Conservation (phyloP, 2,797 vertebrate species). For the Neosalanx taihuensis region DNA sequence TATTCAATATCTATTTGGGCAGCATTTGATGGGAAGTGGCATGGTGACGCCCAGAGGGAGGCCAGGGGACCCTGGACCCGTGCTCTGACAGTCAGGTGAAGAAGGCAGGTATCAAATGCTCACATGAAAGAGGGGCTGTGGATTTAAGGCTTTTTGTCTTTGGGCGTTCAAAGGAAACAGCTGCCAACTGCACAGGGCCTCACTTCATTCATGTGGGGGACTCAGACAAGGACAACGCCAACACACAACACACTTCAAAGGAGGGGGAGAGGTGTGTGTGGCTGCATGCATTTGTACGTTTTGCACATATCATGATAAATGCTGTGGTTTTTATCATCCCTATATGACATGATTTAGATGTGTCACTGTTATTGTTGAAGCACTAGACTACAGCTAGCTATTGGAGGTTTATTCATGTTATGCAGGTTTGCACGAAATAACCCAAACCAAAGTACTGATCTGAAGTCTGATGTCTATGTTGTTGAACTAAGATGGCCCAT, state of each 20-base stretch:
- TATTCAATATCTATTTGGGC: not conserved
- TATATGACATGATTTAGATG: not conserved
- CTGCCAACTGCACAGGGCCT: conserved; percentile 71
- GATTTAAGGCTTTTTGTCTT: conserved; percentile 78
- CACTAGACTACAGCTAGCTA: not conserved
- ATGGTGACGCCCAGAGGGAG: conserved; percentile 23
- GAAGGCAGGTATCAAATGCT: conserved; percentile 72
- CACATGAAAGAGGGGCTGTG: conserved; percentile 74
- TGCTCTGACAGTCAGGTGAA: conserved; percentile 57
- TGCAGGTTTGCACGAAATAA: not conserved
- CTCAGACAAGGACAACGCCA: conserved; percentile 63
- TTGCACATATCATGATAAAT: conserved; percentile 22
- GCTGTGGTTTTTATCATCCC: not conserved
- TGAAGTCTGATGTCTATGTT: not conserved
- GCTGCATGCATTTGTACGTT: not conserved
- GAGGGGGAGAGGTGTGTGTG: conserved; percentile 30
- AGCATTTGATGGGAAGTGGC: not conserved
- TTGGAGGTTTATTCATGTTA: not conserved
- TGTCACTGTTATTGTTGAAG: not conserved
- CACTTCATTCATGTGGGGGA: conserved; percentile 71
- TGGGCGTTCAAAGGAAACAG: conserved; percentile 78
- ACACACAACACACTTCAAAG: conserved; percentile 56
- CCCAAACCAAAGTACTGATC: not conserved
- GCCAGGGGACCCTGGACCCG: conserved; percentile 38
- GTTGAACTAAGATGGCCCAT: conserved; percentile 6